Conservation (phyloP, 2,888 invertebrate species). For the Drosophila nigritarsus region DNA sequence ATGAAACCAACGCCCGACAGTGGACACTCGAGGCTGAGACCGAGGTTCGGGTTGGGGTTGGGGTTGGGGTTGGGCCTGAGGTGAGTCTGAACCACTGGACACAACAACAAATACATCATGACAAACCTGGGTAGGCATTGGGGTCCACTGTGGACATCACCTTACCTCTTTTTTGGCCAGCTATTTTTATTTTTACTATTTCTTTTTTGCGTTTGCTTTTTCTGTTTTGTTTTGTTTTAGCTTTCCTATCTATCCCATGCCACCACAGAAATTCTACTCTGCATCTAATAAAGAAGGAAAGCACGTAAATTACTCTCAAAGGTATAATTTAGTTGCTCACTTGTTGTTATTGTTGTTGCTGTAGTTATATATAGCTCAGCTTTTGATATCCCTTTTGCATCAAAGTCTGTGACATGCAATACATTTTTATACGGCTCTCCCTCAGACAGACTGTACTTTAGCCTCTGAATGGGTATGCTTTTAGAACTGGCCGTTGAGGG, state of each 20-base stretch:
- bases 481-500: not conserved
- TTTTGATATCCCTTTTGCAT: slow-evolving; percentile 59
- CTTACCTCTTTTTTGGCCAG: slow-evolving; percentile 14
- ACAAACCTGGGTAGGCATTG: slow-evolving; percentile 32
- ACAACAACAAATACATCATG: slow-evolving; percentile 69
- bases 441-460: slow-evolving; percentile 27
- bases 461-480: not conserved
- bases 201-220: not conserved
- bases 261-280: slow-evolving; percentile 21
- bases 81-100: slow-evolving; percentile 38
- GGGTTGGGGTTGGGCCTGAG: slow-evolving; percentile 50
- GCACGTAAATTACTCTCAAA: slow-evolving; percentile 81
- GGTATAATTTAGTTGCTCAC: slow-evolving; percentile 80
- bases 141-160: slow-evolving; percentile 9
- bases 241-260: slow-evolving; percentile 29
- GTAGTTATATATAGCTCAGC: slow-evolving; percentile 22
- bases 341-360: slow-evolving; percentile 40
- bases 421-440: slow-evolving; percentile 23
- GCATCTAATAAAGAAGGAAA: slow-evolving; percentile 76
- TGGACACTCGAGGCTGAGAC: slow-evolving; percentile 28
- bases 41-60: not conserved
- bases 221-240: slow-evolving; percentile 10
- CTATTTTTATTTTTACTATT: not conserved
- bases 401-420: slow-evolving; percentile 58
- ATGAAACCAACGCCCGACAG: slow-evolving; percentile 45